phyloP scores from a whole-genome alignment of 2,888 invertebrate species.

The Aphidoletes aphidimyza region DNA sequence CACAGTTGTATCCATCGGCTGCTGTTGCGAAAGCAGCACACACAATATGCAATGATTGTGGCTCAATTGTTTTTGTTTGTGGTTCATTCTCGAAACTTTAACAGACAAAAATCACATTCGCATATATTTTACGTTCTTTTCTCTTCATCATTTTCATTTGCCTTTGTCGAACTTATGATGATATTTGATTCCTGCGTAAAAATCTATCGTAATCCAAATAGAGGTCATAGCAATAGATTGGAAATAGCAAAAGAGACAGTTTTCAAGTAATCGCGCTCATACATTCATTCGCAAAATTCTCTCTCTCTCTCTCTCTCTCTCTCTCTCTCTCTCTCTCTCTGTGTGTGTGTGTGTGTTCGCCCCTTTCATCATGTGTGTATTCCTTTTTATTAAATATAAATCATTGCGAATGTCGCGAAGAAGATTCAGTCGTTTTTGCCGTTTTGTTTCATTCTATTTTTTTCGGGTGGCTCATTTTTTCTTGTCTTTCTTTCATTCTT shows the following conservation, averaged over 20 bases:
- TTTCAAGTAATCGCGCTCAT: neutral
- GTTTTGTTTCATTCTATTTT: too few species aligned
- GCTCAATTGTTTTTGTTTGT: too few species aligned
- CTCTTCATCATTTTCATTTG: neutral
- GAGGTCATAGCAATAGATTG: neutral
- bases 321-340: neutral
- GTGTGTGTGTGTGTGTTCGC: too few species aligned
- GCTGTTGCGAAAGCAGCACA: too few species aligned
- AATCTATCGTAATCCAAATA: neutral
- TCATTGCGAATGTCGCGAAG: conserved; percentile 35
- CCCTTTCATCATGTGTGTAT: neutral
- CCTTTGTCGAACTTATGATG: neutral
- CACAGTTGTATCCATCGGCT: too few species aligned
- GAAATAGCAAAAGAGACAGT: neutral
- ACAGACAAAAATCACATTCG: neutral
- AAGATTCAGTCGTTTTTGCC: neutral
- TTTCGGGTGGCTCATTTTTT: too few species aligned
- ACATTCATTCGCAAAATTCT: neutral
- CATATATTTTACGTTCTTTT: conserved; percentile 6
- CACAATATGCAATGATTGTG: neutral
- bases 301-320: neutral
- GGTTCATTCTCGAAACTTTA: conserved; percentile 2
- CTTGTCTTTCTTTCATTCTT: neutral
- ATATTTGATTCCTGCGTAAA: neutral
- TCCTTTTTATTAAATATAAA: conserved; percentile 28